These are phyloP conservation scores for Lepus europaeus DNA, from an alignment of 2,113 vertebrate species.

Conservation along the genomic window DNA sequence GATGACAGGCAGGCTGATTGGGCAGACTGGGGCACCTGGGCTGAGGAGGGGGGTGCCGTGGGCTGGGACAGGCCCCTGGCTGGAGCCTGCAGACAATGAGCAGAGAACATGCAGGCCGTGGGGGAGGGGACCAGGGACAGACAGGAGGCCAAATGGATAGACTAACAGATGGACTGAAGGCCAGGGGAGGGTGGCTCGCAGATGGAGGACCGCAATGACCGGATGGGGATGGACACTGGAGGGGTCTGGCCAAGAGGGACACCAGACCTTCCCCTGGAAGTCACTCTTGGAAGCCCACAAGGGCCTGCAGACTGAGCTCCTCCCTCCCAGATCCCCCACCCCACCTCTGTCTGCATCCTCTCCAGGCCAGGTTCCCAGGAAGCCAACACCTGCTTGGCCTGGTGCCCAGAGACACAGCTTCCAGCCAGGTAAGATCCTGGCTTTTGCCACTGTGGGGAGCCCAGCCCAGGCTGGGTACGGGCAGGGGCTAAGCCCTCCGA, in stretches of 20 bases:
- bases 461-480: slow-evolving; percentile 42
- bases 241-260: neutral
- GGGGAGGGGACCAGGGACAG: neutral
- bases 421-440: neutral
- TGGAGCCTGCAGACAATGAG: neutral
- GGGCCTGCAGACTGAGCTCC: neutral
- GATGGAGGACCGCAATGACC: neutral
- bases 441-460: neutral
- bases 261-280: neutral
- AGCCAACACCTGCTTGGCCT: slow-evolving; percentile 27
- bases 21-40: neutral
- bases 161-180: neutral
- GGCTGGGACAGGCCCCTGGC: neutral
- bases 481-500: neutral
- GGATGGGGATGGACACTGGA: neutral
- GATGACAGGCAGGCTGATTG: neutral
- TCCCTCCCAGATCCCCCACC: neutral
- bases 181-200: neutral
- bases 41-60: neutral
- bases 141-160: neutral
- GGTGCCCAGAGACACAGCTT: neutral
- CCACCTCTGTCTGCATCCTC: neutral
- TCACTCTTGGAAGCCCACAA: neutral
- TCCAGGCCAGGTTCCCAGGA: neutral
- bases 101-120: neutral